Evolutionary conservation across 2,888 invertebrate genomes (phyloP).

Genomic region (Heliconius ethilla): DNA sequence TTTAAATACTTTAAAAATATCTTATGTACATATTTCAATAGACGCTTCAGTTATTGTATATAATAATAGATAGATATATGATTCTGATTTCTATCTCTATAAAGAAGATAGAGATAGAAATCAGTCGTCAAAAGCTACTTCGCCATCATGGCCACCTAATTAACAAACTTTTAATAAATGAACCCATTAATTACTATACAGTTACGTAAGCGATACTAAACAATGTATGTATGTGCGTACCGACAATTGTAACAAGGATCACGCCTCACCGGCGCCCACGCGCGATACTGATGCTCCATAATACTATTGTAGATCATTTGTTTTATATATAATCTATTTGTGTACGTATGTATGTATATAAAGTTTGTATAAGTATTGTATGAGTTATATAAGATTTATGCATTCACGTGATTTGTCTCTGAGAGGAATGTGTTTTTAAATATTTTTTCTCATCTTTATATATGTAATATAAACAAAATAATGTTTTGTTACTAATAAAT

Average conservation of each 20-base stretch:
- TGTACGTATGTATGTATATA: neutral
- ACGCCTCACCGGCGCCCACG: constrained; percentile 79
- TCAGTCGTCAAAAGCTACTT: too few species aligned
- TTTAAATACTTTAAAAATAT: too few species aligned
- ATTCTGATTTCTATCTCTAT: too few species aligned
- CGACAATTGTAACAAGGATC: constrained; percentile 73
- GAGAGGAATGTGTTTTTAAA: constrained; percentile 31
- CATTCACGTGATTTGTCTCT: constrained; percentile 46
- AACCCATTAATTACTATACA: constrained; percentile 37
- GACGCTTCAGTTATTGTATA: too few species aligned
- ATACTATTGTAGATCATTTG: constrained; percentile 74
- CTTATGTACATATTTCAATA: too few species aligned
- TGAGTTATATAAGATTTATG: neutral
- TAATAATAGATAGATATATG: too few species aligned
- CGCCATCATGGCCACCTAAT: neutral
- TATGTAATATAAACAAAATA: too few species aligned
- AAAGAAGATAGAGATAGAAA: too few species aligned
- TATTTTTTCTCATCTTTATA: too few species aligned
- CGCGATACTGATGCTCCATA: constrained; percentile 75
- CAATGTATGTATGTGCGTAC: constrained; percentile 47
- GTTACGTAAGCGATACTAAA: constrained; percentile 63
- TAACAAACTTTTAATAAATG: neutral
- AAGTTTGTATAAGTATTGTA: too few species aligned
- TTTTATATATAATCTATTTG: constrained; percentile 16
- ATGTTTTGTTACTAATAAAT: too few species aligned